Conservation (phyloP, 2,888 invertebrate species). For the Fragum sueziense region DNA sequence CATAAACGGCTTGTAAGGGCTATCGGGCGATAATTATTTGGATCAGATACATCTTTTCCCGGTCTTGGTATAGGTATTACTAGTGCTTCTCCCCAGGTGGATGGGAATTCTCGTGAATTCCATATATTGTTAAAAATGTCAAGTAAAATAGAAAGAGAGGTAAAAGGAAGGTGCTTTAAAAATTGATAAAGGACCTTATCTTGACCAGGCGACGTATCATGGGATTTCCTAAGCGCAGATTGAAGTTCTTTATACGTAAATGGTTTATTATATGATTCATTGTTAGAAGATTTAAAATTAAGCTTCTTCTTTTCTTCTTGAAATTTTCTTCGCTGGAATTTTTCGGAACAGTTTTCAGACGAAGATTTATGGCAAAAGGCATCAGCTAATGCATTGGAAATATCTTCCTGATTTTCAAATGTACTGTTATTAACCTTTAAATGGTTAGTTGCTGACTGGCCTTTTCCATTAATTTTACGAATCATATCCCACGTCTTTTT, state of each 20-base stretch:
- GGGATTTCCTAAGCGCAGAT: neutral
- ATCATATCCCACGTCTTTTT: slow-evolving; percentile 3
- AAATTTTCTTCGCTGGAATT: neutral
- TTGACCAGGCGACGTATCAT: neutral
- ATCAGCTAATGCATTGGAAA: neutral
- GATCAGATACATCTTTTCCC: neutral
- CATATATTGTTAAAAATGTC: neutral
- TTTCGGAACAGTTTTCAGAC: neutral
- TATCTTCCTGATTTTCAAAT: neutral
- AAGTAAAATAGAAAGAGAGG: neutral
- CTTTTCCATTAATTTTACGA: neutral
- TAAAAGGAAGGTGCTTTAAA: neutral
- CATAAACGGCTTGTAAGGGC: neutral
- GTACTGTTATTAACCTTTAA: neutral
- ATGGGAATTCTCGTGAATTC: no score
- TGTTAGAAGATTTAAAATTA: neutral
- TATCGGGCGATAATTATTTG: neutral
- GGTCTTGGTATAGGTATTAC: neutral
- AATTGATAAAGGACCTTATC: neutral
- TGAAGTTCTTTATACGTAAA: neutral
- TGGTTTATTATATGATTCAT: neutral
- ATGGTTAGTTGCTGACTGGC: neutral
- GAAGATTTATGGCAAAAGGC: slow-evolving; percentile 1
- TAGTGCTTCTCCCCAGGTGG: neutral
- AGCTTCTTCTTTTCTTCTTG: neutral